Conservation (phyloP, 2,797 vertebrate genomes). For the Sylvilagus floridanus region DNA sequence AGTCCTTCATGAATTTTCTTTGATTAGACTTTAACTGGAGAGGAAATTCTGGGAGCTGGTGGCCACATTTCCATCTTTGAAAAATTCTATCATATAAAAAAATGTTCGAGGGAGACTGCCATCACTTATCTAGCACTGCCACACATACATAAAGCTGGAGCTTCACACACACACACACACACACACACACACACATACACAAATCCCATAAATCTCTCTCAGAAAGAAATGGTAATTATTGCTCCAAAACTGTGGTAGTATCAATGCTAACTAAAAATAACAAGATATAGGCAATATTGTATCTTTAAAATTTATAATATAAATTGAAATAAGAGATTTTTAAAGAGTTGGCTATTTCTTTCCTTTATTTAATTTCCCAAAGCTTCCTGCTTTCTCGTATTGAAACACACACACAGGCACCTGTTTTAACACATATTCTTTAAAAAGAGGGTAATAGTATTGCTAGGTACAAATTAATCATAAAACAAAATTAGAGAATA, state of each 20-base stretch:
- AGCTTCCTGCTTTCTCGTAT: not conserved
- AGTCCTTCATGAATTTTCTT: not conserved
- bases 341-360: not conserved
- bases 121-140: not conserved
- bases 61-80: not conserved
- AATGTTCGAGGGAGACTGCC: not conserved
- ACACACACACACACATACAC: not conserved
- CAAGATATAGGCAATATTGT: not conserved
- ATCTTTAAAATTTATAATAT: not conserved
- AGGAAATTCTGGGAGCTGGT: not conserved
- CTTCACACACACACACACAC: not conserved
- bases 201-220: not conserved
- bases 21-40: not conserved
- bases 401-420: not conserved
- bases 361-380: not conserved
- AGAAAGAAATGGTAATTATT: not conserved
- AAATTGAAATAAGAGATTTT: not conserved
- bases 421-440: not conserved
- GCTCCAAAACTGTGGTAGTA: not conserved
- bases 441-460: not conserved
- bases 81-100: not conserved
- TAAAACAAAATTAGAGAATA: not conserved
- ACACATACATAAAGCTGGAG: not conserved
- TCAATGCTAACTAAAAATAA: not conserved
- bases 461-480: not conserved